These are phyloP conservation scores for Embiotoca jacksoni DNA, from an alignment of 2,113 vertebrate species.

Conservation along the genomic window DNA sequence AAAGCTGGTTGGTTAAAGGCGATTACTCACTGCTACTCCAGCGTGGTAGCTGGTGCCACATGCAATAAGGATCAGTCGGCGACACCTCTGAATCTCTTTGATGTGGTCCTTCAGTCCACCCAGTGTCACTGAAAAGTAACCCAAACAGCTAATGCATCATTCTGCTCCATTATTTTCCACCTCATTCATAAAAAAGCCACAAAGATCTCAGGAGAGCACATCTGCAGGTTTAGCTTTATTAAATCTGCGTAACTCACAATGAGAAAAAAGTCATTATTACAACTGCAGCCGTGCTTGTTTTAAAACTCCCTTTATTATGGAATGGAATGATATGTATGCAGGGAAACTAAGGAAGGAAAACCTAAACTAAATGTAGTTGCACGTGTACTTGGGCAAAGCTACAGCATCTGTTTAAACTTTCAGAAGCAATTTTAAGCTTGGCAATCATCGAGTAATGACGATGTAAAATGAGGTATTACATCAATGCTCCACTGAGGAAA, in stretches of 20 bases:
- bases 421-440: background rate
- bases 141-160: constrained; percentile 30
- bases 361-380: background rate
- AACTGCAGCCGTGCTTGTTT: no score
- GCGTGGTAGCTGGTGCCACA: constrained; percentile 98
- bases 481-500: constrained; percentile 1
- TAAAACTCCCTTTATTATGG: background rate
- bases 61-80: constrained; percentile 95
- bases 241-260: background rate
- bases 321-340: background rate
- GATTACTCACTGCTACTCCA: constrained; percentile 91
- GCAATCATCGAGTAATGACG: background rate
- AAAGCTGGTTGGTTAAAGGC: background rate
- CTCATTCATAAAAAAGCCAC: constrained; percentile 7
- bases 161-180: constrained; percentile 18
- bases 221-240: background rate
- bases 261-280: background rate
- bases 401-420: background rate
- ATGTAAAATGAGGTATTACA: background rate
- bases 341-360: background rate
- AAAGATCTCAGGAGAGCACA: background rate
- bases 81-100: constrained; percentile 97
- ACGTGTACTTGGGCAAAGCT: constrained; percentile 2
- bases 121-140: constrained; percentile 87
- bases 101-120: constrained; percentile 98